These are phyloP conservation scores for Harpegnathos saltator DNA, from an alignment of 1,140 invertebrate genomes.

Conservation along the genomic window DNA sequence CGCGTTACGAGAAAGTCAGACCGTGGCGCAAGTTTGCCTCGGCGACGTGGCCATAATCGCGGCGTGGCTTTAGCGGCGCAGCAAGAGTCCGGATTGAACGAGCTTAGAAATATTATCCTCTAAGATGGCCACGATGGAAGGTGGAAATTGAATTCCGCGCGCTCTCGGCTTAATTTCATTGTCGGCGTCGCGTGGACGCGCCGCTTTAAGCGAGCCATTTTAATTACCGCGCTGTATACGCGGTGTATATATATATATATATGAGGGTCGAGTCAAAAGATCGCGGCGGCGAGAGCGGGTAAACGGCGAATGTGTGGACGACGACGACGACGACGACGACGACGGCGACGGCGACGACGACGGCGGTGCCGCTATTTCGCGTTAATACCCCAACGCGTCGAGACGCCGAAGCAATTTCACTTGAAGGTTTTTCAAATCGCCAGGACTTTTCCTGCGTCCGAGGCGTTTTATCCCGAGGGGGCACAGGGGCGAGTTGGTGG, in stretches of 20 bases:
- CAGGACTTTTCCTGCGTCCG: conserved; percentile 15
- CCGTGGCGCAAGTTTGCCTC: background rate
- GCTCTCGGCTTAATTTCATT: conserved; percentile 46
- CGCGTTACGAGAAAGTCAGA: background rate
- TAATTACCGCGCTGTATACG: conserved; percentile 23
- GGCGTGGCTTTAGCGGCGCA: background rate
- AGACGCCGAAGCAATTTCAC: conserved; percentile 51
- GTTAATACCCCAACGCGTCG: conserved; percentile 20
- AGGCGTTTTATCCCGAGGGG: conserved; percentile 9
- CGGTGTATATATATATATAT: too few species aligned
- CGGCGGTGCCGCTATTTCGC: background rate
- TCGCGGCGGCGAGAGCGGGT: background rate
- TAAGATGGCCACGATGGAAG: conserved; percentile 30
- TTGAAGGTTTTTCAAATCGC: conserved; percentile 49
- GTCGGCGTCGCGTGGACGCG: background rate
- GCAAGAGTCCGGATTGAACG: conserved; percentile 5
- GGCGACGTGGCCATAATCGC: background rate
- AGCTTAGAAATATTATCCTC: conserved; percentile 47
- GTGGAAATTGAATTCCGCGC: conserved; percentile 55
- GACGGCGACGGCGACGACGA: background rate
- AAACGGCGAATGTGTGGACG: conserved; percentile 14
- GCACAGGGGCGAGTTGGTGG: background rate
- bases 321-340: background rate
- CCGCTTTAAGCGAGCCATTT: conserved; percentile 29
- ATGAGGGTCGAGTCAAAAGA: conserved; percentile 9